A percentile compares a stretch with the other conserved stretches of the same genome.
These are phyloP conservation scores for Psilopsiagon aymara DNA, from an alignment of 2,113 vertebrate genomes.

Conservation along the genomic window DNA sequence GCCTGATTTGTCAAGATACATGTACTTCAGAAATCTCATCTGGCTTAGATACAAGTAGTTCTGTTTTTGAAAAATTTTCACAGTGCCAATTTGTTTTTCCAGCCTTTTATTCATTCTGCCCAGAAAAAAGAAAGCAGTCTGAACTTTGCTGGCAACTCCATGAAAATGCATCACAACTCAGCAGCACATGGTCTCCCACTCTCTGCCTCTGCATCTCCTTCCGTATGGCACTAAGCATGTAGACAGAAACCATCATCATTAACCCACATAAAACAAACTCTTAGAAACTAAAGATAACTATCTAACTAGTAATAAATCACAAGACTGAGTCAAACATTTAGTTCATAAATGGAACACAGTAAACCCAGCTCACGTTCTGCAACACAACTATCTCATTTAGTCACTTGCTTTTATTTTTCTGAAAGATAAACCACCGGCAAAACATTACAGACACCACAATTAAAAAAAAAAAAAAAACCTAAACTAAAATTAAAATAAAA, in stretches of 20 bases:
- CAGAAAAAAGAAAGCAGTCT: neutral
- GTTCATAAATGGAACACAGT: neutral
- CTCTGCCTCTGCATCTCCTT: neutral
- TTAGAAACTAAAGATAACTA: neutral
- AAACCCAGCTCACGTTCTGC: neutral
- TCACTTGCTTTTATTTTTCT: neutral
- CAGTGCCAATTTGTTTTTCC: neutral
- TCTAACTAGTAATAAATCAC: neutral
- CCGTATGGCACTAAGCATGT: fast-evolving
- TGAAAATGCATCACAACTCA: neutral
- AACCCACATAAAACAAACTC: neutral
- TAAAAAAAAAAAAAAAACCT: neutral
- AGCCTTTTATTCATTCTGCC: neutral
- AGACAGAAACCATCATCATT: neutral
- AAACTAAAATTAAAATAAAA: neutral
- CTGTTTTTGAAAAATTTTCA: neutral
- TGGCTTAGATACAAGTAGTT: neutral
- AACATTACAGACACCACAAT: neutral
- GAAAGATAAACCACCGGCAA: neutral
- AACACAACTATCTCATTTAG: neutral
- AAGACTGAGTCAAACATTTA: neutral
- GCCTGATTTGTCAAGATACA: neutral
- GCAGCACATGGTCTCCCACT: neutral
- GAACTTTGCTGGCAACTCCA: neutral
- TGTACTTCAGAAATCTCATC: neutral